Evolutionary conservation across 2,888 invertebrate species (phyloP), one percentile per base, ranked within the genome.

Genomic region (Pristionchus maxplancki): DNA sequence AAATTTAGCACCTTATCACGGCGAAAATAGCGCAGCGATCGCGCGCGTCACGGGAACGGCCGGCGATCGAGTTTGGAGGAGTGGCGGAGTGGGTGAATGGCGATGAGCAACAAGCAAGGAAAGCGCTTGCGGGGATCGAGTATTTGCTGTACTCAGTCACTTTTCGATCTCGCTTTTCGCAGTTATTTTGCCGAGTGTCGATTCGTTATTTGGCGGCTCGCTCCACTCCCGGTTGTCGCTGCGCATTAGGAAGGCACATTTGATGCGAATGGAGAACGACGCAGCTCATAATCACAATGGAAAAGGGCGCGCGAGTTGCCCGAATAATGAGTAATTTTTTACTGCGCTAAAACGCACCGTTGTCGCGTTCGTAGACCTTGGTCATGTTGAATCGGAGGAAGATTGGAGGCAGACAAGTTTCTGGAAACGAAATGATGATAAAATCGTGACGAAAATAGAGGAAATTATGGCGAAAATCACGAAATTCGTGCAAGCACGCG

Each of bases 301-400:
- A 34, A 83, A 53, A 34, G 50, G 37, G 50, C 50, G 31, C 24
- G 53, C 8, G 20, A 44, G 37, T 50, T 48, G n/a, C 28, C 37
- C 37, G 53, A 53, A 53, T 20, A 31, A 53, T 50, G 50, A 50
- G 48, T 8, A 78, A 40, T 5, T 20, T 24, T 20, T 4, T 20
- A 8, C 24, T n/a, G 58, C 13, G 24, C 0, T 34, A 83, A 53
- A 24, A 34, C 82, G 50, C 53, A 83, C 82, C 82, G 82, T 83
- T 83, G 31, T 83, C 53, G 53, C 82, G 82, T 53, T 83, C 82
- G 82, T 20, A 83, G 50, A 83, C 82, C 53, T 83, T 83, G 34
- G 82, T 83, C 82, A 83, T 83, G 53, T 9, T 83, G 53, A 83
- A 83, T 78, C 78, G 13, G 44, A 28, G 17, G 40, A 17, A n/a